A percentile compares a stretch with the other conserved stretches of the same genome.
phyloP scores from a whole-genome alignment of 1,140 invertebrate species.

The Homarus americanus region DNA sequence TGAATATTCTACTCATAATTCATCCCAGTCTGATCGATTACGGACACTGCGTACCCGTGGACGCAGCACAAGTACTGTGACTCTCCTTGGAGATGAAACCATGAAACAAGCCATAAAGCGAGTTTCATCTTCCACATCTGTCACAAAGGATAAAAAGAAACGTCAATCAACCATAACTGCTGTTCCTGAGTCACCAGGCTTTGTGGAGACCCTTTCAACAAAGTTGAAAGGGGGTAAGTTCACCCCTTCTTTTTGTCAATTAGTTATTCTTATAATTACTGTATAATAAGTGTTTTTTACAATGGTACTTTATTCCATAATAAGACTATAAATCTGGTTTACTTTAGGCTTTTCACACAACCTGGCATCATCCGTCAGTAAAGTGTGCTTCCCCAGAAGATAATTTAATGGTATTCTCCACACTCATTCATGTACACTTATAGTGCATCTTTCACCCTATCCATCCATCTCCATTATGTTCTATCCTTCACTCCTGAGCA shows the following conservation, averaged over 20 bases:
- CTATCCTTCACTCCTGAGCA: too few relatives aligned
- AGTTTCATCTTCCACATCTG: slow-evolving; percentile 12
- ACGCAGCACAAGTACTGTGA: not conserved
- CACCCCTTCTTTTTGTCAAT: not conserved
- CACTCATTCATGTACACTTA: too few relatives aligned
- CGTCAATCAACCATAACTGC: not conserved
- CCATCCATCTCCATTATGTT: too few relatives aligned
- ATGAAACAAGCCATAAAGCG: slow-evolving; percentile 23
- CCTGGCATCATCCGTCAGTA: too few relatives aligned
- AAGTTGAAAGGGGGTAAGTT: not conserved
- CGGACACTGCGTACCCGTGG: not conserved
- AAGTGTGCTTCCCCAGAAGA: too few relatives aligned
- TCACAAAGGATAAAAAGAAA: not conserved
- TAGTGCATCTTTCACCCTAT: too few relatives aligned
- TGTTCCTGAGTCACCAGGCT: not conserved
- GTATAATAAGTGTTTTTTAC: not conserved
- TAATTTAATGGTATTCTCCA: too few relatives aligned
- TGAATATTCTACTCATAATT: not conserved
- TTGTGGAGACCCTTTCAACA: not conserved
- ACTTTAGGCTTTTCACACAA: too few relatives aligned
- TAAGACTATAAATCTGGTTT: too few relatives aligned
- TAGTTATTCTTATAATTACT: not conserved
- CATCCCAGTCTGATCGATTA: not conserved
- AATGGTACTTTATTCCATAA: too few relatives aligned
- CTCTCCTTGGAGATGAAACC: not conserved